phyloP scores from a whole-genome alignment of 1,140 invertebrate genomes.

The Pogonomyrmex barbatus region DNA sequence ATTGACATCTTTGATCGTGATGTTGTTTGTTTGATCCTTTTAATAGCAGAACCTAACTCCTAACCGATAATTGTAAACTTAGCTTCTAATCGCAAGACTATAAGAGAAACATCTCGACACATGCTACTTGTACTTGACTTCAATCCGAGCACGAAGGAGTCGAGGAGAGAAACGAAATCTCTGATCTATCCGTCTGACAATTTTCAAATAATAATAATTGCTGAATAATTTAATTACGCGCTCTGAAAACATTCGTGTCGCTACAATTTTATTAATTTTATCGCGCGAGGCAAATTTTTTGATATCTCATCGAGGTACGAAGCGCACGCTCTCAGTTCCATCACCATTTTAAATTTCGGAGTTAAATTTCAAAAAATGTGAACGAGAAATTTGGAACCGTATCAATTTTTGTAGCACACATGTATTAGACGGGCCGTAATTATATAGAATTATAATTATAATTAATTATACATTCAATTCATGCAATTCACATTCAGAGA shows the following conservation, averaged over 20 bases:
- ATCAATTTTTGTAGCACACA: background rate
- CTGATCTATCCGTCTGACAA: background rate
- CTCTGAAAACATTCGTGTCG: background rate
- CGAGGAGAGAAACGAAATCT: background rate
- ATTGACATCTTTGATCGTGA: background rate
- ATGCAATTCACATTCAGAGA: constrained; percentile 8
- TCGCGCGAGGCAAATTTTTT: background rate
- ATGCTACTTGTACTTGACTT: background rate
- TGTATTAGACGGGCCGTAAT: constrained; percentile 22
- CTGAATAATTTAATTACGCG: background rate
- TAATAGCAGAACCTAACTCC: background rate
- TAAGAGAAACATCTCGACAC: background rate
- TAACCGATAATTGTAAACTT: background rate
- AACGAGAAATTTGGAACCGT: background rate
- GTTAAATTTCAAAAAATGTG: no score
- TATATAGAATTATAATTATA: background rate
- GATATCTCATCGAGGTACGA: background rate
- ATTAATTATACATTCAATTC: background rate
- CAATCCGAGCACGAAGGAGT: background rate
- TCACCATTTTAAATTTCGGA: no score
- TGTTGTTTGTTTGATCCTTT: background rate
- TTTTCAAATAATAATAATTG: background rate
- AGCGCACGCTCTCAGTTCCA: no score
- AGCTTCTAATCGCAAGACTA: background rate
- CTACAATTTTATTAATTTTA: background rate